These are phyloP conservation scores for Camelus bactrianus DNA, from an alignment of 2,113 vertebrate genomes.

Conservation along the genomic window DNA sequence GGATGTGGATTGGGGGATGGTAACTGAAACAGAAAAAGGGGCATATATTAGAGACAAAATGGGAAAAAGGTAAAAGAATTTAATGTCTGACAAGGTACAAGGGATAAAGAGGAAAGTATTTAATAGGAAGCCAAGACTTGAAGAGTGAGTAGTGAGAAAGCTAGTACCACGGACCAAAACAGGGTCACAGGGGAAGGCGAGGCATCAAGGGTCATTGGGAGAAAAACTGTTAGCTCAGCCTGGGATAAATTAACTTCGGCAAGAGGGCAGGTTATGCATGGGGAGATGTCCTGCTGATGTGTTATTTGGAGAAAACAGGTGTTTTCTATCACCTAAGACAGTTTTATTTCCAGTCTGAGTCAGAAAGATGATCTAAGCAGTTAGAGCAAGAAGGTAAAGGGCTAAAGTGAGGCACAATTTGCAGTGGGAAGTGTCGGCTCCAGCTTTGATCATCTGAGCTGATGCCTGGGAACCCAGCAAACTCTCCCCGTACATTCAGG, in stretches of 20 bases:
- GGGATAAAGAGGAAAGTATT: not conserved
- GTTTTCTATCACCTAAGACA: constrained; percentile 51
- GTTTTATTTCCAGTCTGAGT: constrained; percentile 68
- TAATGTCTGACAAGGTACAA: not conserved
- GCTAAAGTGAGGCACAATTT: not conserved
- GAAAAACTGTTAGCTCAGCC: not conserved
- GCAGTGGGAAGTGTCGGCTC: not conserved
- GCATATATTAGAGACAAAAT: not conserved
- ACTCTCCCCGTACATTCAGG: not conserved
- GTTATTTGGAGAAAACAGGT: not conserved
- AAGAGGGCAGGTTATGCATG: not conserved
- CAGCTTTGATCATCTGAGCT: constrained; percentile 16
- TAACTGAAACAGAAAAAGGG: not conserved
- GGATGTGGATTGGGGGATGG: not conserved
- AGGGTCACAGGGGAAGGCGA: not conserved
- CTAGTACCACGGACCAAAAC: not conserved
- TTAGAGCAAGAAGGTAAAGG: not conserved
- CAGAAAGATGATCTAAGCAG: constrained; percentile 3
- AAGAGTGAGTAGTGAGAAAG: not conserved
- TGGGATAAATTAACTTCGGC: not conserved
- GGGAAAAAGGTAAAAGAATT: not conserved
- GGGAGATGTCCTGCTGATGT: constrained; percentile 15
- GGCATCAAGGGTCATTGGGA: not conserved
- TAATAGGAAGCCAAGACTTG: not conserved
- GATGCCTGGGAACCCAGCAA: not conserved